phyloP scores from a whole-genome alignment of 2,888 invertebrate species.

The Hyposoter didymator region DNA sequence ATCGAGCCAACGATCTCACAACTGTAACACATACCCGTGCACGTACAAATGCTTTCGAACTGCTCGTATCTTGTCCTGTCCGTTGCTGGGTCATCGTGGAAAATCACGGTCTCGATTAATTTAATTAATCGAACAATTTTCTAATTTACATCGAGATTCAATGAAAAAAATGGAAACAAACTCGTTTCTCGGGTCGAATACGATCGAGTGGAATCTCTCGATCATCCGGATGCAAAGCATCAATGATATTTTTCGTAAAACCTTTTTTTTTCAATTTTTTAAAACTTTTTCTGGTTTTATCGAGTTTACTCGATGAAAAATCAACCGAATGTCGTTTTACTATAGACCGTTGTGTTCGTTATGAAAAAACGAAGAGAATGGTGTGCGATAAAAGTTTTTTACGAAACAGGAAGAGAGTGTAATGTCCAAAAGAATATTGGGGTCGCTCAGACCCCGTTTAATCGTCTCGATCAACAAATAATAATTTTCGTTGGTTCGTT shows the following conservation, averaged over 20 bases:
- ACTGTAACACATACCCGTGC: conserved; percentile 23
- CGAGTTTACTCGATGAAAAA: background rate
- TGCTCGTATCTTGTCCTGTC: conserved; percentile 19
- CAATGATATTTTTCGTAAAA: no score
- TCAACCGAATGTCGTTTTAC: background rate
- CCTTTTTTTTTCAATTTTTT: background rate
- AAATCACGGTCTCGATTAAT: conserved; percentile 4
- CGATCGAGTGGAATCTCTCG: no score
- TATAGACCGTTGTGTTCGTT: background rate
- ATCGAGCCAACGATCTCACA: conserved; percentile 56
- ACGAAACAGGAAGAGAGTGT: background rate
- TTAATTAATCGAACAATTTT: background rate
- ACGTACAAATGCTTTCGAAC: conserved; percentile 21
- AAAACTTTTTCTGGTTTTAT: background rate
- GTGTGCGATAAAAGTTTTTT: background rate
- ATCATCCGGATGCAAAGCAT: no score
- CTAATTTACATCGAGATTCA: background rate
- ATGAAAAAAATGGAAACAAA: background rate
- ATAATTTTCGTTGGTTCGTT: background rate
- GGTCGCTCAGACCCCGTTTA: no score
- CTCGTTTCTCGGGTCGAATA: no score
- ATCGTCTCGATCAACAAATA: background rate
- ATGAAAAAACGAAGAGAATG: background rate
- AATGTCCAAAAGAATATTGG: no score
- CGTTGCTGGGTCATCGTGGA: conserved; percentile 4